phyloP scores from a whole-genome alignment of 2,888 invertebrate species.

The Deilephila porcellus region DNA sequence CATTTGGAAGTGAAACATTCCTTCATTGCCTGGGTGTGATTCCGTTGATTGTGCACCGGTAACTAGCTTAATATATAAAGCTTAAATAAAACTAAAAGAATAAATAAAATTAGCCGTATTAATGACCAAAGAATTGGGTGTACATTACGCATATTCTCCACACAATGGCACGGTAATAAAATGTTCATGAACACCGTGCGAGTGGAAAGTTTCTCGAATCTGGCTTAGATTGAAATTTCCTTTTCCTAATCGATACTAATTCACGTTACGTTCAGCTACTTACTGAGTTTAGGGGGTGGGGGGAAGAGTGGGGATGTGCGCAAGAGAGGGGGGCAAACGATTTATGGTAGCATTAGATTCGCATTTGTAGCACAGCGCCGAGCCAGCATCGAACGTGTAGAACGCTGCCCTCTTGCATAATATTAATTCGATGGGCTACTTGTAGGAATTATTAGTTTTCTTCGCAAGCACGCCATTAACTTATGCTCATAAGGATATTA shows the following conservation, averaged over 20 bases:
- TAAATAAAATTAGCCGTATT: not conserved
- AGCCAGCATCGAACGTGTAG: conserved; percentile 50
- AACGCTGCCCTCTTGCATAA: conserved; percentile 46
- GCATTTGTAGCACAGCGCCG: conserved; percentile 62
- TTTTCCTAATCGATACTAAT: conserved; percentile 77
- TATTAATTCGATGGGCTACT: conserved; percentile 48
- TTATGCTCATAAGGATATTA: not conserved
- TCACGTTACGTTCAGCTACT: conserved; percentile 66
- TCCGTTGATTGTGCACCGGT: not conserved
- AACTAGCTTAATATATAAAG: not conserved
- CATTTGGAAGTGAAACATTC: too few relatives aligned
- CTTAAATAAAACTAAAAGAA: too few relatives aligned
- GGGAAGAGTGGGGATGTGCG: conserved; percentile 50
- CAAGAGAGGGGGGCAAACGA: conserved; percentile 60
- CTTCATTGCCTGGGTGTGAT: too few relatives aligned
- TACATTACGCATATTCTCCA: not conserved
- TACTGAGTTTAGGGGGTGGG: conserved; percentile 51
- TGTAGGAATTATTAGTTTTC: conserved; percentile 40
- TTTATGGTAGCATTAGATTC: conserved; percentile 79
- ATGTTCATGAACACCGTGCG: conserved; percentile 9
- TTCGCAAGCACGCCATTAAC: not conserved
- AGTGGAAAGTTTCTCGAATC: conserved; percentile 23
- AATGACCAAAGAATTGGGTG: too few relatives aligned
- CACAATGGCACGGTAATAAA: conserved; percentile 3
- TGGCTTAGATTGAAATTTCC: conserved; percentile 59